Percentiles rank a stretch among this genome's conserved stretches.
These are phyloP conservation scores for Choreutis nemorana DNA, from an alignment of 2,888 invertebrate genomes.

Conservation along the genomic window DNA sequence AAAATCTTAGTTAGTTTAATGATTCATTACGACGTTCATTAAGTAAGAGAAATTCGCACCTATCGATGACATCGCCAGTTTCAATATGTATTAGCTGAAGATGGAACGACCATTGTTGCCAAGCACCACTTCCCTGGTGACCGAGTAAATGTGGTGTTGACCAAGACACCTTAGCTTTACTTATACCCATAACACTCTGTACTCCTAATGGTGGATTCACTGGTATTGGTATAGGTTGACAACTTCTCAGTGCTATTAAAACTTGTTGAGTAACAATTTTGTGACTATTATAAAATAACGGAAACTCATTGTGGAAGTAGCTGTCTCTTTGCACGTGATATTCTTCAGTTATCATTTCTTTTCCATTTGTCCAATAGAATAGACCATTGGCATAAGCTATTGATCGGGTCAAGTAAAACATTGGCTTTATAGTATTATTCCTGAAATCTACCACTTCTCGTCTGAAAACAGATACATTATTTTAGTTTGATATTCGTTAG, in stretches of 20 bases:
- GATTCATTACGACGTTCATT: no score
- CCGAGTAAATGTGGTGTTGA: slow-evolving; percentile 78
- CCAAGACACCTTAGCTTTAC: slow-evolving; percentile 83
- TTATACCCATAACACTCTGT: slow-evolving; percentile 82
- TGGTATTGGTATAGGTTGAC: slow-evolving; percentile 82
- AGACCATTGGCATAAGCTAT: slow-evolving; percentile 78
- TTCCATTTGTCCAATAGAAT: slow-evolving; percentile 88
- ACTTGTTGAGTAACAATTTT: slow-evolving; percentile 42
- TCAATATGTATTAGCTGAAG: slow-evolving; percentile 69
- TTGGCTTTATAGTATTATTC: slow-evolving; percentile 77
- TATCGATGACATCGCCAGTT: slow-evolving; percentile 33
- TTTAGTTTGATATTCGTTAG: not conserved
- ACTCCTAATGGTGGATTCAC: slow-evolving; percentile 80
- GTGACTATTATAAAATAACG: slow-evolving; percentile 52
- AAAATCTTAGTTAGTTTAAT: slow-evolving; percentile 1
- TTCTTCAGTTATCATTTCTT: slow-evolving; percentile 80
- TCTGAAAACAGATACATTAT: slow-evolving; percentile 30
- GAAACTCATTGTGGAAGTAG: slow-evolving; percentile 82
- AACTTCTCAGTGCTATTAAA: slow-evolving; percentile 68
- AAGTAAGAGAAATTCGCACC: no score
- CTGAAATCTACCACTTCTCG: slow-evolving; percentile 77
- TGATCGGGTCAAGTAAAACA: slow-evolving; percentile 77
- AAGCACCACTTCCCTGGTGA: slow-evolving; percentile 74
- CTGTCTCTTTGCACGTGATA: slow-evolving; percentile 72
- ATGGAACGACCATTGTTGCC: slow-evolving; percentile 81